These are phyloP conservation scores for Cromileptes altivelis DNA, from an alignment of 2,113 vertebrate species.

Conservation along the genomic window DNA sequence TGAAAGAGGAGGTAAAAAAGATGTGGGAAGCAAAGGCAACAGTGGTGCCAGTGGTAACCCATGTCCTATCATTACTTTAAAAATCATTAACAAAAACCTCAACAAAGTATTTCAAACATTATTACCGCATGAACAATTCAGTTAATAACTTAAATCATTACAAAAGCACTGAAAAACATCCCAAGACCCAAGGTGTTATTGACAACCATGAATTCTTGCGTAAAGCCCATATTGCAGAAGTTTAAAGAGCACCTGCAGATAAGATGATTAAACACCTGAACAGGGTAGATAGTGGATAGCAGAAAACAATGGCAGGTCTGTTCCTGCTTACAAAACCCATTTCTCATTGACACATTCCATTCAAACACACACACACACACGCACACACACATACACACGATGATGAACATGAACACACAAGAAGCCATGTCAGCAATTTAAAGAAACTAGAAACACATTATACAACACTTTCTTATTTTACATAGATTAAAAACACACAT, in stretches of 20 bases:
- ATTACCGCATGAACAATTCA: not conserved
- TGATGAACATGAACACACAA: not conserved
- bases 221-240: constrained; percentile 12
- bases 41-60: too few relatives aligned
- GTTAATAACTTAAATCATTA: not conserved
- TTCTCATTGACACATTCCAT: constrained; percentile 35
- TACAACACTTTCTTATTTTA: not conserved
- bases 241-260: constrained; percentile 50
- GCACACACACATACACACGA: not conserved
- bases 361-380: not conserved
- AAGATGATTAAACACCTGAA: constrained; percentile 51
- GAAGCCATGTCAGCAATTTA: not conserved
- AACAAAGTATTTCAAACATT: not conserved
- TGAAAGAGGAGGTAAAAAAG: too few relatives aligned
- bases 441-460: not conserved
- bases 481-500: not conserved
- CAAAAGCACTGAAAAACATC: not conserved
- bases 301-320: constrained; percentile 52
- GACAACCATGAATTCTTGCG: not conserved
- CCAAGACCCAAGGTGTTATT: not conserved
- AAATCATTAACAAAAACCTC: too few relatives aligned
- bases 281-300: constrained; percentile 9
- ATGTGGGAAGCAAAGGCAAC: too few relatives aligned
- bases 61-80: not conserved
- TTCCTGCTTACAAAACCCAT: constrained; percentile 11